Base-by-base conservation (phyloP, 2,888 invertebrate genomes). In the Griposia aprilina region DNA sequence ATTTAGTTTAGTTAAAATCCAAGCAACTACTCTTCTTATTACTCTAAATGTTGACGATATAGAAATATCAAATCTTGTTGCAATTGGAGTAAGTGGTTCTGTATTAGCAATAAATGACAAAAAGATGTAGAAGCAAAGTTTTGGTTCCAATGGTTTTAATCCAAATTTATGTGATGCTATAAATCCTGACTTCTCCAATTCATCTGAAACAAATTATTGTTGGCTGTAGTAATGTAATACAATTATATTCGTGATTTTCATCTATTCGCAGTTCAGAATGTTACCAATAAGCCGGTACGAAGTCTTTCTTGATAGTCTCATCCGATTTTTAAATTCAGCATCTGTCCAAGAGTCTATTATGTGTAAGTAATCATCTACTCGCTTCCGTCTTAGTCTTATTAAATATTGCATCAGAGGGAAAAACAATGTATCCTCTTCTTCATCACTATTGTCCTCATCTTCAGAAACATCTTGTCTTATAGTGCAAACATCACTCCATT, bases 31-130 rank as follows among this genome's bases (percentile, higher is more conserved):
- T 91, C 93, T 91, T 59, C 94, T 88, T 78, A 95, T 93, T 7
- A 95, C 94, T 85, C 94, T 86, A 87, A 94, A 95, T 72, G 94
- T 93, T 78, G 94, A 95, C 62, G 94, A 95, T 81, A 94, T 93
- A 11, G 94, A 95, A 75, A 94, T 94, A 86, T 95, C 94, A 90
- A 94, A 95, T 85, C 92, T 90, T 55, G 93, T 92, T 65, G 94
- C 94, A 74, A 95, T 94, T 76, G 94, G 94, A 65, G 93, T 94
- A 52, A 94, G 85, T 70, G 94, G 92, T 87, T 94, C 94, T 57
- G 93, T 93, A 72, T 89, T 94, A 7, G 94, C 91, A 86, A 95
- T 92, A 82, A 95, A 95, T 69, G 94, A 92, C 48, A 95, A 85
- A 87, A 95, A 95, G 81, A 95, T 94, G 76, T 93, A 94, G 86